Conservation (phyloP, 1,140 invertebrate genomes). For the Pseudomyrmex gracilis region DNA sequence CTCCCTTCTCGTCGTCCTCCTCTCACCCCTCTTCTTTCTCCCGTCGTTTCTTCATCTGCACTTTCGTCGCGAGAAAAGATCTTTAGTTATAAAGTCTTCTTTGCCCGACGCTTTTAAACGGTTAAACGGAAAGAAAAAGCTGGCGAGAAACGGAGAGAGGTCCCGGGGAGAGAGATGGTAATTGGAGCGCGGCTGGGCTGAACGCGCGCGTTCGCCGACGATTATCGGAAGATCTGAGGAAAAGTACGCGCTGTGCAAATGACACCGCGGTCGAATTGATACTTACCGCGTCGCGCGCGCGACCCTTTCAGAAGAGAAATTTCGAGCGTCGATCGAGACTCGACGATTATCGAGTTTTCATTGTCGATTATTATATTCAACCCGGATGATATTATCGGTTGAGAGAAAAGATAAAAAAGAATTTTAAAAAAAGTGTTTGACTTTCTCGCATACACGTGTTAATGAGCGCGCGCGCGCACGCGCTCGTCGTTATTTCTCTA, state of each 20-base stretch:
- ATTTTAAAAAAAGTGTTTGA: too few species aligned
- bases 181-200: slow-evolving; percentile 6
- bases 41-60: neutral
- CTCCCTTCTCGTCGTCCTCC: neutral
- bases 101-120: slow-evolving; percentile 10
- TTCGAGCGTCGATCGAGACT: neutral
- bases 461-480: too few species aligned
- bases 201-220: neutral
- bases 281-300: too few species aligned
- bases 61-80: slow-evolving; percentile 5
- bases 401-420: too few species aligned
- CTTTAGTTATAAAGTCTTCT: neutral
- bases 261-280: neutral
- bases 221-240: slow-evolving; percentile 13
- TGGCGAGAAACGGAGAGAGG: neutral
- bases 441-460: too few species aligned
- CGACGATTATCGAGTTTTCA: neutral
- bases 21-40: neutral
- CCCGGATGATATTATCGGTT: too few species aligned
- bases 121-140: slow-evolving; percentile 7
- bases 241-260: slow-evolving; percentile 6
- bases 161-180: slow-evolving; percentile 4
- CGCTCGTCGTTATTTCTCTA: too few species aligned
- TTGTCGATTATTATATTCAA: too few species aligned
- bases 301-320: neutral